Evolutionary conservation across 2,888 invertebrate species (phyloP).

Genomic region (Calameuta idolon): DNA sequence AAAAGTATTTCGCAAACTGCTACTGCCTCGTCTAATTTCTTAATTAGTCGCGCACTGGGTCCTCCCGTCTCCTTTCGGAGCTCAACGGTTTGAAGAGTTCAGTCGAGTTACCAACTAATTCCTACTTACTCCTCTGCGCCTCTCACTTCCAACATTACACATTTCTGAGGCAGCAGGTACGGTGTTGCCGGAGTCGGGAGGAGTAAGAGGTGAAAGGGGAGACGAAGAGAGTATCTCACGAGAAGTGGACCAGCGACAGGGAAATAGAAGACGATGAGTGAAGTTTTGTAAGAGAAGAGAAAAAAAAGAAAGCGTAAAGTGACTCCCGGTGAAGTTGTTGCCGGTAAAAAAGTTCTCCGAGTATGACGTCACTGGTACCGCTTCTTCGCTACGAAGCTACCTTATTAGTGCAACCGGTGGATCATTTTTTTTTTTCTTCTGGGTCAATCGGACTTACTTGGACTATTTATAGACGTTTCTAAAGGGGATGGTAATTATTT

Average conservation of each 20-base stretch:
- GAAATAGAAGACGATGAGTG: background rate
- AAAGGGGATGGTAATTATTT: too few relatives aligned
- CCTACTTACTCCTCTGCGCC: background rate
- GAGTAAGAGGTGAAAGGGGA: background rate
- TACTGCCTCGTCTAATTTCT: background rate
- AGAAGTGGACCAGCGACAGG: background rate
- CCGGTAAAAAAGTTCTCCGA: background rate
- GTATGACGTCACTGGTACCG: background rate
- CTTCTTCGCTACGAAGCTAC: too few relatives aligned
- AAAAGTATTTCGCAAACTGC: background rate
- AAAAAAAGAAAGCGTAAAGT: background rate
- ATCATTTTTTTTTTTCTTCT: too few relatives aligned
- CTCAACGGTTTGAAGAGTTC: constrained; percentile 10
- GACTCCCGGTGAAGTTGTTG: background rate
- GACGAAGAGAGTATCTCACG: background rate
- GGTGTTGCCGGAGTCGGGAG: background rate
- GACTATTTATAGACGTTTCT: too few relatives aligned
- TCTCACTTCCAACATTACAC: background rate
- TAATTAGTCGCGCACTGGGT: constrained; percentile 7
- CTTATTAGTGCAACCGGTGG: too few relatives aligned
- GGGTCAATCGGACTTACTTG: too few relatives aligned
- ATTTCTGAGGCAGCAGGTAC: background rate
- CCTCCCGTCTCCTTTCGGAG: background rate
- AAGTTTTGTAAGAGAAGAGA: background rate
- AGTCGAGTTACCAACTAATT: constrained; percentile 10